These are phyloP conservation scores for Watsonalla cultraria DNA, from an alignment of 2,888 invertebrate genomes.

Conservation along the genomic window DNA sequence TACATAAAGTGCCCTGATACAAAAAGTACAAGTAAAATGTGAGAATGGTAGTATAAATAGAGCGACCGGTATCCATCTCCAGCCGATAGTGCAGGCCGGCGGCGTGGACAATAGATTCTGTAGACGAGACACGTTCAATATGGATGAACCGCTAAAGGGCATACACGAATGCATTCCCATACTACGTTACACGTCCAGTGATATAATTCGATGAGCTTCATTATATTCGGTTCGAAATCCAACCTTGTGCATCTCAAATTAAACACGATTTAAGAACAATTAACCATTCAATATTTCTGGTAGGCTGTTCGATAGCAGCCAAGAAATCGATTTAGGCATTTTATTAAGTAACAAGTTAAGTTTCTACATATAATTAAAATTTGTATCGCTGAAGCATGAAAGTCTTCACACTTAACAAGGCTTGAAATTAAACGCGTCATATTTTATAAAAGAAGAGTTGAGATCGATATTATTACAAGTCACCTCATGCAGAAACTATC, in stretches of 20 bases:
- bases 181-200: constrained; percentile 26
- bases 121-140: constrained; percentile 72
- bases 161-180: constrained; percentile 44
- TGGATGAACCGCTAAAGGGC: constrained; percentile 69
- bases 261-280: neutral
- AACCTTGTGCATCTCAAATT: neutral
- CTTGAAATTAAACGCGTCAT: constrained; percentile 6
- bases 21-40: constrained; percentile 43
- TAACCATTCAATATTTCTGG: neutral
- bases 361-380: constrained; percentile 6
- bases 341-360: constrained; percentile 3
- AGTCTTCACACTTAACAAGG: constrained; percentile 9
- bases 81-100: constrained; percentile 26
- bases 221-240: neutral
- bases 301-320: neutral
- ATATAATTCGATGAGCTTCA: constrained; percentile 15
- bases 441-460: neutral
- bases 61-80: constrained; percentile 42
- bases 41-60: constrained; percentile 68
- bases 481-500: neutral
- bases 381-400: constrained; percentile 7
- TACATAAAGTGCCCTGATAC: constrained; percentile 31
- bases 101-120: constrained; percentile 72
- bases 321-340: neutral
- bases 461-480: neutral